A percentile compares a stretch with the other conserved stretches of the same genome.
phyloP scores from a whole-genome alignment of 2,888 invertebrate genomes.

The Drosophila meridiana region DNA sequence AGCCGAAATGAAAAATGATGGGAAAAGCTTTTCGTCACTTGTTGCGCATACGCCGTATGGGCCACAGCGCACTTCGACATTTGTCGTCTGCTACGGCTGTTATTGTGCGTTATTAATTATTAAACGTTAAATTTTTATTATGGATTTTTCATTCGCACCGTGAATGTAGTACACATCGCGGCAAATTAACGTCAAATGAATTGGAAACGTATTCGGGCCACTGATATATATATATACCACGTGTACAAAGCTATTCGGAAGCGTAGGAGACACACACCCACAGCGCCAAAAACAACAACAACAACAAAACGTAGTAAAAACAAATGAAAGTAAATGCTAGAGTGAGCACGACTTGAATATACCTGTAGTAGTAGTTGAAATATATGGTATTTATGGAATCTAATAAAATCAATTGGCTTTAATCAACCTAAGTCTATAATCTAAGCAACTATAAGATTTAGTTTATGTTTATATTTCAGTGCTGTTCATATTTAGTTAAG shows the following conservation, averaged over 20 bases:
- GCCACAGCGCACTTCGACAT: constrained; percentile 10
- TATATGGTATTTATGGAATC: background rate
- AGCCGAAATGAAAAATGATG: constrained; percentile 47
- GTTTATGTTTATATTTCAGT: too few species aligned
- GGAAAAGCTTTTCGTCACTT: constrained; percentile 71
- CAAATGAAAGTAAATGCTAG: constrained; percentile 11
- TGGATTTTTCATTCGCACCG: constrained; percentile 51
- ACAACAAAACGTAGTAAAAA: constrained; percentile 27
- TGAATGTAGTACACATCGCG: constrained; percentile 43
- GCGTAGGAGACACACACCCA: constrained; percentile 25
- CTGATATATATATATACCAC: constrained; percentile 20
- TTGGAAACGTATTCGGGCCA: constrained; percentile 44
- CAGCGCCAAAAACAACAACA: constrained; percentile 1
- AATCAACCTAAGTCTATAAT: background rate
- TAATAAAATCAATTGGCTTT: background rate
- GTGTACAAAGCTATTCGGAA: constrained; percentile 19
- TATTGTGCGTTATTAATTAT: constrained; percentile 54
- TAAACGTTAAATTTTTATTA: constrained; percentile 57
- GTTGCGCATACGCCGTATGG: constrained; percentile 77
- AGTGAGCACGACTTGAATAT: background rate
- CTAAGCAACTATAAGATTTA: background rate
- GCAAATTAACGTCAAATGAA: constrained; percentile 70
- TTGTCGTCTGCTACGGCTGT: constrained; percentile 3
- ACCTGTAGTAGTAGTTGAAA: background rate
- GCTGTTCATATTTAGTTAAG: too few species aligned